phyloP scores from a whole-genome alignment of 2,888 invertebrate genomes.

The Timema podura region DNA sequence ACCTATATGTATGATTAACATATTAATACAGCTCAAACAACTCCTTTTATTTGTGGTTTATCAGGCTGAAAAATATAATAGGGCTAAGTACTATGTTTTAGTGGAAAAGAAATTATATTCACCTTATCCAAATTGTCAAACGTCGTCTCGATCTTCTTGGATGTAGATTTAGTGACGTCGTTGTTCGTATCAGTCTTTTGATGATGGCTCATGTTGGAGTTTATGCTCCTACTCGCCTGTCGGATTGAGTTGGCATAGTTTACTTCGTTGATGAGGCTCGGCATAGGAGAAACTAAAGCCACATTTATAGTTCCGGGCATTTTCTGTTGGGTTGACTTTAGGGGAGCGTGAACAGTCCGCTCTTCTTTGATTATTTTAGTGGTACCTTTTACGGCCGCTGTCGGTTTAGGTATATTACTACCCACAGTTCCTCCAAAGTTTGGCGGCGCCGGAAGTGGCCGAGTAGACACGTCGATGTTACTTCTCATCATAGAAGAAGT shows the following conservation, averaged over 20 bases:
- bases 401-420: constrained; percentile 83
- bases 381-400: constrained; percentile 87
- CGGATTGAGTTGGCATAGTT: constrained; percentile 52
- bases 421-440: background rate
- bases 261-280: constrained; percentile 64
- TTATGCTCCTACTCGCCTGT: constrained; percentile 61
- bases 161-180: constrained; percentile 44
- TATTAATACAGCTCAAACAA: too few species aligned
- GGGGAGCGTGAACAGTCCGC: constrained; percentile 19
- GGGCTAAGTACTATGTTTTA: background rate
- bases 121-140: constrained; percentile 32
- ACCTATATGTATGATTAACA: too few species aligned
- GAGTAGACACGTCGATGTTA: background rate
- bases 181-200: constrained; percentile 67
- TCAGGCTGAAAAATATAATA: background rate
- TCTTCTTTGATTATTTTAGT: constrained; percentile 52
- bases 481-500: constrained; percentile 8
- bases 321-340: constrained; percentile 8
- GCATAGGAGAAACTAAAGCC: constrained; percentile 74
- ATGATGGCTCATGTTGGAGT: constrained; percentile 49
- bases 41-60: too few species aligned
- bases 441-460: constrained; percentile 12
- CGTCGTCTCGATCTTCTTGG: constrained; percentile 27
- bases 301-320: constrained; percentile 19
- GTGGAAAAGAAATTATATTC: background rate